Percentiles rank a stretch among this genome's conserved stretches.
Evolutionary conservation across 2,888 invertebrate species (phyloP).

Genomic region (Eristalis arbustorum): DNA sequence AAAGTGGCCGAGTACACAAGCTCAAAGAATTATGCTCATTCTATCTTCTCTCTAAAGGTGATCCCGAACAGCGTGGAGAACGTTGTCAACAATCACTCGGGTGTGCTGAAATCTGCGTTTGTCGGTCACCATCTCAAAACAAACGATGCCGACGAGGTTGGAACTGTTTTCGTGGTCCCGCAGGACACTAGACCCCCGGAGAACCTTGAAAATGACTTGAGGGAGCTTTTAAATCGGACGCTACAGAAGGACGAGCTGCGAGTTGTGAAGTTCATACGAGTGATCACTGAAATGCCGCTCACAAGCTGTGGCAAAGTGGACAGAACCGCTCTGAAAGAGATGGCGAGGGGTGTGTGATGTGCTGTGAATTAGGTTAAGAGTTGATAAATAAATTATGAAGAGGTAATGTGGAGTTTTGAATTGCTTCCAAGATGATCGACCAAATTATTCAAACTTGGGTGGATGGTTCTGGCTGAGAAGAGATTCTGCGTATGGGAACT

Average conservation of each 20-base stretch:
- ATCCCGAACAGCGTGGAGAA: constrained; percentile 64
- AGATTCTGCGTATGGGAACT: too few relatives aligned
- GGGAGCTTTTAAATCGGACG: background rate
- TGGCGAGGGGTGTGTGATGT: background rate
- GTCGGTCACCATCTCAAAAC: constrained; percentile 40
- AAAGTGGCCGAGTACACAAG: background rate
- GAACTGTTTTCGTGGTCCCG: constrained; percentile 61
- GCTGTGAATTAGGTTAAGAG: background rate
- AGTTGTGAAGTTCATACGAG: constrained; percentile 8
- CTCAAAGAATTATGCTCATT: background rate
- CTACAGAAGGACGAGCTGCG: background rate
- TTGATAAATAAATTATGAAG: background rate
- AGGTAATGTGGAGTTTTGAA: background rate
- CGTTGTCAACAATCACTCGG: constrained; percentile 40
- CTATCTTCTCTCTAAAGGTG: constrained; percentile 34
- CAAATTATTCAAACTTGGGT: too few relatives aligned
- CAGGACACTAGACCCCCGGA: background rate
- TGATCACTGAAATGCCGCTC: constrained; percentile 61
- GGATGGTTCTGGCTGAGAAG: too few relatives aligned
- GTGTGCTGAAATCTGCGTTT: constrained; percentile 43
- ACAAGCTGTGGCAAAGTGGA: constrained; percentile 70
- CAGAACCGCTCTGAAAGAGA: constrained; percentile 46
- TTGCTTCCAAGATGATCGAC: background rate
- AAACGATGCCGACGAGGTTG: constrained; percentile 18
- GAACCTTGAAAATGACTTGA: background rate